Evolutionary conservation across 2,113 vertebrate species (phyloP).

Genomic region (Hucho hucho): DNA sequence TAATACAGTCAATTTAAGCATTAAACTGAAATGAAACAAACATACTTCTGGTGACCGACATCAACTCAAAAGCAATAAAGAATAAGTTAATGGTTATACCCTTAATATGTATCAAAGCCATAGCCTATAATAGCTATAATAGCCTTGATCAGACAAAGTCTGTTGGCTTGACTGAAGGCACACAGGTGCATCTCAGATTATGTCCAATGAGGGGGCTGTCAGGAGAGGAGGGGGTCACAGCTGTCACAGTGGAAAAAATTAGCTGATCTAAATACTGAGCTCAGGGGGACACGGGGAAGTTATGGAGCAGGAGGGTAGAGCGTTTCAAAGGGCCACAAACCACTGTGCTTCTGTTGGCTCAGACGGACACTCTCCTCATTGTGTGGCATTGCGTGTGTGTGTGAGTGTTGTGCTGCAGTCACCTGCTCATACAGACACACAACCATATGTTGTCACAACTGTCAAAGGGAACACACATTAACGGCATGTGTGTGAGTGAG

Average conservation of each 20-base stretch:
- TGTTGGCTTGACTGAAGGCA: slow-evolving; percentile 51
- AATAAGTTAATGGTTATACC: not conserved
- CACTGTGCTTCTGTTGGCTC: slow-evolving; percentile 22
- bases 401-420: slow-evolving; percentile 29
- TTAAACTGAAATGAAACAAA: not conserved
- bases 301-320: not conserved
- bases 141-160: slow-evolving; percentile 15
- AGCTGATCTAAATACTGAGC: slow-evolving; percentile 36
- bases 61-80: not conserved
- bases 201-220: slow-evolving; percentile 22
- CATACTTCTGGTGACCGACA: not conserved
- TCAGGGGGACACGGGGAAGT: not conserved
- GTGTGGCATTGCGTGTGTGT: slow-evolving; percentile 11
- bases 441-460: slow-evolving; percentile 49
- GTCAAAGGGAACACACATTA: slow-evolving; percentile 21
- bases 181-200: slow-evolving; percentile 52
- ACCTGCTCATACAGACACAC: slow-evolving; percentile 54
- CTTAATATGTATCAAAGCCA: not conserved
- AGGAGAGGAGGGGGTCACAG: slow-evolving; percentile 53
- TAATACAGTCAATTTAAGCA: not conserved
- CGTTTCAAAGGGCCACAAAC: slow-evolving; percentile 35
- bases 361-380: slow-evolving; percentile 3
- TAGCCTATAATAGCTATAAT: not conserved
- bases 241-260: slow-evolving; percentile 55
- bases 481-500: not conserved